Evolutionary conservation across 2,888 invertebrate genomes (phyloP).

Genomic region (Phytoseiulus persimilis): DNA sequence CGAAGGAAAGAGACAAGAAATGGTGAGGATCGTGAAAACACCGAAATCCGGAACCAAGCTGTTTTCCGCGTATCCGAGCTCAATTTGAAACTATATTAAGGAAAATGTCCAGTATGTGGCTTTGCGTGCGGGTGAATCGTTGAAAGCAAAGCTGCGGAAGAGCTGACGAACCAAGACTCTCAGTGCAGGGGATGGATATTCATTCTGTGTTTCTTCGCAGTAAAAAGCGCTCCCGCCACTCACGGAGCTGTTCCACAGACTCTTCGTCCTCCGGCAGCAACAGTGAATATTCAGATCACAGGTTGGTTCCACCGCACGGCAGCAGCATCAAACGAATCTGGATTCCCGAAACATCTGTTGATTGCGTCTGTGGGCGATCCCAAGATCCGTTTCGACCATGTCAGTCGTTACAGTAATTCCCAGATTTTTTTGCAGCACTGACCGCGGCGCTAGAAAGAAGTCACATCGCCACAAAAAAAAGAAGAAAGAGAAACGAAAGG

Average conservation of each 20-base stretch:
- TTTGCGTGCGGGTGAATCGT: no score
- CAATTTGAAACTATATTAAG: no score
- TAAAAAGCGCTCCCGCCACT: constrained; percentile 9
- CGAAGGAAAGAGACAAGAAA: not conserved
- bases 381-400: not conserved
- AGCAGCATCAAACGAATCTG: no score
- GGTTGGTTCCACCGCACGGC: no score
- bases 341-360: no score
- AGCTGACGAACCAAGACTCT: not conserved
- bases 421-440: constrained; percentile 16
- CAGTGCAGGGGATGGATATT: not conserved
- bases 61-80: no score
- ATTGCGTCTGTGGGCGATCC: no score
- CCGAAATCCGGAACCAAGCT: not conserved
- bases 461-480: constrained; percentile 21
- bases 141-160: no score
- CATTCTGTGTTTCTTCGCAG: not conserved
- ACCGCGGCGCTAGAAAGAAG: constrained; percentile 19
- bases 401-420: not conserved
- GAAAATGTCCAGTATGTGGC: no score
- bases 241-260: constrained; percentile 32
- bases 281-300: constrained; percentile 27
- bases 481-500: constrained; percentile 32
- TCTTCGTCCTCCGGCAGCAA: constrained; percentile 27
- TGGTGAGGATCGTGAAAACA: not conserved